These are phyloP conservation scores for Gadopsis marmoratus DNA, from an alignment of 2,797 vertebrate species.

Conservation along the genomic window DNA sequence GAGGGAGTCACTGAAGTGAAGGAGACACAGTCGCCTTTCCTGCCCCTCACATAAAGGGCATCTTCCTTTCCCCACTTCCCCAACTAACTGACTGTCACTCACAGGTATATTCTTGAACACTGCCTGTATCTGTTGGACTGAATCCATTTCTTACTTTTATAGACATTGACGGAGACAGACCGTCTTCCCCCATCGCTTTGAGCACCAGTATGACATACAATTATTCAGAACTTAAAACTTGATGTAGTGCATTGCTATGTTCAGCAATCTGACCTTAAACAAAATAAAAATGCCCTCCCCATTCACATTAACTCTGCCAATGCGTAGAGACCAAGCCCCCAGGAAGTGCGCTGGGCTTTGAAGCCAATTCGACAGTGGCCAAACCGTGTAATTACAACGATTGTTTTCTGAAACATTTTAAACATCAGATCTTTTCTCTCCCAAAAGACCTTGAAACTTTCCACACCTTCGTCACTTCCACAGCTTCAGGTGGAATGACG, in stretches of 20 bases:
- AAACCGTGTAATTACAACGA: not conserved
- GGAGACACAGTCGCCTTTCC: slow-evolving; percentile 64
- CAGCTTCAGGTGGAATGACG: too few species aligned
- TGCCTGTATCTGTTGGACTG: slow-evolving; percentile 38
- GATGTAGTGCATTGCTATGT: not conserved
- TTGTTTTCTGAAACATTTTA: slow-evolving; percentile 16
- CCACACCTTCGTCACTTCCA: not conserved
- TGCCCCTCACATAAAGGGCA: slow-evolving; percentile 68
- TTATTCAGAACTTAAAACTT: slow-evolving; percentile 19
- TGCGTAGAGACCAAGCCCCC: too few species aligned
- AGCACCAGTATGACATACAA: not conserved
- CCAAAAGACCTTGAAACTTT: not conserved
- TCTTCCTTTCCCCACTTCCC: slow-evolving; percentile 47
- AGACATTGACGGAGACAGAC: slow-evolving; percentile 20
- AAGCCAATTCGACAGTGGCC: too few species aligned
- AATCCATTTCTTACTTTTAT: slow-evolving; percentile 41
- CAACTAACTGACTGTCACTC: slow-evolving; percentile 70
- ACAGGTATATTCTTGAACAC: slow-evolving; percentile 56
- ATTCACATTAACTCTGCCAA: too few species aligned
- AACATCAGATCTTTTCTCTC: not conserved
- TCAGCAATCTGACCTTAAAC: not conserved
- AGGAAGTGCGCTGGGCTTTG: too few species aligned
- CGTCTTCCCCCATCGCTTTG: not conserved
- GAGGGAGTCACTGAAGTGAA: slow-evolving; percentile 72
- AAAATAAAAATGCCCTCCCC: too few species aligned